Base-by-base conservation (phyloP, 2,797 vertebrate species). In the Cirrhinus molitorella region DNA sequence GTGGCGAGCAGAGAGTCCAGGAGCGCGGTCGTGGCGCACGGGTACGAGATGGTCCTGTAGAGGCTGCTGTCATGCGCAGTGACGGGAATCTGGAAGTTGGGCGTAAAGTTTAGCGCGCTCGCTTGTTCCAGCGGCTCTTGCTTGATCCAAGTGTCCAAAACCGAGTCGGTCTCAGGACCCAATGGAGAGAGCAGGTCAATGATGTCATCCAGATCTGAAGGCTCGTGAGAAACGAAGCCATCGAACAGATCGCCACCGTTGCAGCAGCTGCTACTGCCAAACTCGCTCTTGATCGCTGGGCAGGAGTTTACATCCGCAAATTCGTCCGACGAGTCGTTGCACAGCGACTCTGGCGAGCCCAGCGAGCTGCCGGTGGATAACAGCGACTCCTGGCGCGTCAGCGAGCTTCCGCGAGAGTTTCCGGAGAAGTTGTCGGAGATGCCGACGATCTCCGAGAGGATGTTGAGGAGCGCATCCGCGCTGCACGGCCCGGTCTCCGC, bases 361-460 rank as follows among this genome's bases (percentile, higher is more conserved):
- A 92, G 80, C 1, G 90, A 1, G 79, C 88, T 67, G 7, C 85
- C 85, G 2, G 86, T 77, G 13, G 93, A 91, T 13, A 91, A 92
- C 85, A 93, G 87, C 61, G 94, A 92, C 3, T 92, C 80, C 40
- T 91, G 92, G 74, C 93, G 90, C 59, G 37, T 67, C 81, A 79
- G 21, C 59, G 65, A 49, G 25, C n/a, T 47, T 34, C 37, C 57
- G 43, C 85, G 19, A 63, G 81, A 75, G 75, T 75, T 75, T 4
- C 31, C 16, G 43, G 61, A 31, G 71, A 83, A 67, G 31, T 91
- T 88, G 13, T 96, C 96, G 53, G 97, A 97, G 88, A 98, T 96
- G 19, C 97, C 98, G 19, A 98, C 94, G 86, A 99, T 98, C 72
- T 98, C 97, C 0, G 98, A 97, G 94, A 99, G 98, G 92, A 99